Evolutionary conservation across 1,140 invertebrate species (phyloP), one percentile per base, ranked within the genome.

Genomic region (Drosophila paulistorum): DNA sequence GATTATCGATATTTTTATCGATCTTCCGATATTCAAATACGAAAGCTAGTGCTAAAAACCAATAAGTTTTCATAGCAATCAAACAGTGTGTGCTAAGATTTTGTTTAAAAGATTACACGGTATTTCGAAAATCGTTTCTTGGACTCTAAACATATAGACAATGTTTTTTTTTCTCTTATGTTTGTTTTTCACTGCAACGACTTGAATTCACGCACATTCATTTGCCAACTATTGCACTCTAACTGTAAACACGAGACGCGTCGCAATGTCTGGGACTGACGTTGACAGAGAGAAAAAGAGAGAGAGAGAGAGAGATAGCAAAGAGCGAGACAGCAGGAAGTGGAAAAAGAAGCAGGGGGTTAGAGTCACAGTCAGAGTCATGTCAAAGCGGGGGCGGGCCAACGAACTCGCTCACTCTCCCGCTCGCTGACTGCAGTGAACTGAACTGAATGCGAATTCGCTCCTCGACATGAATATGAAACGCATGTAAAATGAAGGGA

Each of bases 401-500:
- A 79, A 82, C 79, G 75, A 82, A 75, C 79, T 74, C 71, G 65
- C 57, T 59, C 7, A 23, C 37, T 39, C 37, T 3, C 45, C 7
- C 45, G 14, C 45, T 48, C 45, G 45, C 45, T 51, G 39, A 62
- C 33, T 59, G n/a, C 55, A 58, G 57, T 59, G 57, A 59, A 59
- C 57, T 59, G 57, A 59, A 51, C 58, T 77, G 63, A 75, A 57
- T 63, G 65, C 59, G 37, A 68, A 68, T 42, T 48, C 20, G 67
- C 81, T 71, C 59, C 79, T 51, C 83, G 70, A 83, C 84, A 80
- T 80, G 79, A 89, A 89, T 83, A 87, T 82, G 83, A 87, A 86
- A 79, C 79, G 83, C 79, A 86, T 87, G 83, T 74, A 87, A 87
- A 87, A 86, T 71, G 76, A 82, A 70, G 83, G 83, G 83, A 87